These are phyloP conservation scores for Hyposoter didymator DNA, from an alignment of 2,888 invertebrate species.

Conservation along the genomic window DNA sequence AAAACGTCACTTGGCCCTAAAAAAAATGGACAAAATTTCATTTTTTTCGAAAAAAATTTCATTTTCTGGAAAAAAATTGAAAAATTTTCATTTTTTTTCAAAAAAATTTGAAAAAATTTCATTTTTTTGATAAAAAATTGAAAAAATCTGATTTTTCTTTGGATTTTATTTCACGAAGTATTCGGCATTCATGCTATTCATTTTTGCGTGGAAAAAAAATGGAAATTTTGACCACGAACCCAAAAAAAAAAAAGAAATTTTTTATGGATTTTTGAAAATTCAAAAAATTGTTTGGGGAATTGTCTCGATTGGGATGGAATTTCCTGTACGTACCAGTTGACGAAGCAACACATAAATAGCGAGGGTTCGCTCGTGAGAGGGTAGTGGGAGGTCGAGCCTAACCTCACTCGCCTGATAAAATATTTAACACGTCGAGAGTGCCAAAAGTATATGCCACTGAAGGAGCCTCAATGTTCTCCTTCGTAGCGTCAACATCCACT, in stretches of 20 bases:
- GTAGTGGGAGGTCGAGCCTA: conserved; percentile 19
- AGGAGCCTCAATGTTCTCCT: conserved; percentile 38
- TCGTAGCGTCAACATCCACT: conserved; percentile 11
- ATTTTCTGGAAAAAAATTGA: too few relatives aligned
- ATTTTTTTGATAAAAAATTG: not conserved
- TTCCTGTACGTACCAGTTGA: not conserved
- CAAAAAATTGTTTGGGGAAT: not conserved
- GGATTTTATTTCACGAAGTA: not conserved
- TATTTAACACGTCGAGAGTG: conserved; percentile 64
- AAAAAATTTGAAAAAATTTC: not conserved
- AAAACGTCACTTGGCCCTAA: not conserved
- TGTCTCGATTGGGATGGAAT: not conserved
- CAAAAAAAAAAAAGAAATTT: not conserved
- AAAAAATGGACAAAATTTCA: not conserved
- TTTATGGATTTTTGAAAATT: not conserved
- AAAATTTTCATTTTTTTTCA: not conserved
- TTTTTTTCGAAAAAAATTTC: too few relatives aligned
- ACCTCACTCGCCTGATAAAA: conserved; percentile 61
- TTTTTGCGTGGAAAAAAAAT: not conserved
- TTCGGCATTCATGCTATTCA: not conserved
- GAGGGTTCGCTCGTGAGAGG: conserved; percentile 23
- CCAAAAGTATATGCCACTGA: conserved; percentile 46
- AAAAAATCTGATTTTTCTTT: not conserved
- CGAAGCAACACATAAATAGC: conserved; percentile 29
- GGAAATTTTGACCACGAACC: not conserved